Evolutionary conservation across 2,888 invertebrate species (phyloP).

Genomic region (Dorcus hopei): DNA sequence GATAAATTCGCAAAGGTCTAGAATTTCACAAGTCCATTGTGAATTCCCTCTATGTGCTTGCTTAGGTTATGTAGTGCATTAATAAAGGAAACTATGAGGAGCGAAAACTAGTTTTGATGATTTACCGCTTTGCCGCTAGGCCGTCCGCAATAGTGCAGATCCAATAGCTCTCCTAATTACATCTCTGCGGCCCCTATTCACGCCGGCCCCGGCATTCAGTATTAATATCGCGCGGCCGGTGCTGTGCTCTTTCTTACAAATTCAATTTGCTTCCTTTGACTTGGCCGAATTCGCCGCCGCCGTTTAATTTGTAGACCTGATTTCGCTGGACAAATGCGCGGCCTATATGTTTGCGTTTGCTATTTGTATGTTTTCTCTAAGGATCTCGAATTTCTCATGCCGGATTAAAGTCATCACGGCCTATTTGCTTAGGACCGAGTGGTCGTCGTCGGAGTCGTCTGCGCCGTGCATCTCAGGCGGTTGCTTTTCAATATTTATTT

Average conservation of each 20-base stretch:
- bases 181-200: too few relatives aligned
- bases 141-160: too few relatives aligned
- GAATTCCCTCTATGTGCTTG: slow-evolving; percentile 12
- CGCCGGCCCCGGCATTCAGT: too few relatives aligned
- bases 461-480: not conserved
- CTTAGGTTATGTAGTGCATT: slow-evolving; percentile 21
- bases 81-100: slow-evolving; percentile 28
- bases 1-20: slow-evolving; percentile 6
- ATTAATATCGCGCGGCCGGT: too few relatives aligned
- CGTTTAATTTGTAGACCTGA: too few relatives aligned
- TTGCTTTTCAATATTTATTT: too few relatives aligned
- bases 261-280: too few relatives aligned
- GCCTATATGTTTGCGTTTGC: too few relatives aligned
- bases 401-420: slow-evolving; percentile 28
- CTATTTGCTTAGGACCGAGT: slow-evolving; percentile 30
- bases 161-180: too few relatives aligned
- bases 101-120: slow-evolving; percentile 27
- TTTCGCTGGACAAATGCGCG: too few relatives aligned
- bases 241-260: too few relatives aligned
- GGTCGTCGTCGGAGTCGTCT: not conserved
- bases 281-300: too few relatives aligned
- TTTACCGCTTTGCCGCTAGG: not conserved
- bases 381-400: slow-evolving; percentile 31
- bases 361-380: slow-evolving; percentile 13
- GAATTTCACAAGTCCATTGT: slow-evolving; percentile 17